phyloP scores from a whole-genome alignment of 1,140 invertebrate genomes.

The Dolichoris vasculosae region DNA sequence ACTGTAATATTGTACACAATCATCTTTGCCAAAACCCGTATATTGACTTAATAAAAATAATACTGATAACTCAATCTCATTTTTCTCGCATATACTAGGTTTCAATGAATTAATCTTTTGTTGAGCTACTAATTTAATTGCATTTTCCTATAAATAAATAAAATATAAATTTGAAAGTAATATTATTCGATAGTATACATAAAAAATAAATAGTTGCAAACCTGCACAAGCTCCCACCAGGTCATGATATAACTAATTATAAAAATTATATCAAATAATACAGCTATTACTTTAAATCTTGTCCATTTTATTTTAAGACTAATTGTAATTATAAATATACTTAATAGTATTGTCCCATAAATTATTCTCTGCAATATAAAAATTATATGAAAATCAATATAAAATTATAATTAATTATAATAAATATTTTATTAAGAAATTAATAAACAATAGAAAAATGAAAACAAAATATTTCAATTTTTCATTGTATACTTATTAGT shows the following conservation, averaged over 20 bases:
- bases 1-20: slow-evolving; percentile 63
- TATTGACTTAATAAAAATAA: slow-evolving; percentile 30
- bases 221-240: slow-evolving; percentile 63
- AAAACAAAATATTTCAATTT: slow-evolving; percentile 5
- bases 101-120: slow-evolving; percentile 56
- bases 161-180: not conserved
- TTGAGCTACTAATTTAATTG: slow-evolving; percentile 58
- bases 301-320: slow-evolving; percentile 52
- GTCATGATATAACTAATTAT: slow-evolving; percentile 62
- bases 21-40: slow-evolving; percentile 41
- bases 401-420: not conserved
- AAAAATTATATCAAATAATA: slow-evolving; percentile 55
- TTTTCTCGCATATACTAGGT: slow-evolving; percentile 59
- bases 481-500: slow-evolving; percentile 4
- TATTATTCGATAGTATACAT: slow-evolving; percentile 25
- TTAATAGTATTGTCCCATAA: slow-evolving; percentile 40
- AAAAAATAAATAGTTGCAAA: slow-evolving; percentile 43
- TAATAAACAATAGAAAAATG: slow-evolving; percentile 23
- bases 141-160: slow-evolving; percentile 57
- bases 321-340: slow-evolving; percentile 51
- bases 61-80: slow-evolving; percentile 56
- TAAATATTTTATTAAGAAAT: not conserved
- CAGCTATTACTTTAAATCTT: slow-evolving; percentile 53
- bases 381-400: too few species aligned
- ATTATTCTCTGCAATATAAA: slow-evolving; percentile 58